phyloP scores from a whole-genome alignment of 2,888 invertebrate species.

The Conus canariensis region DNA sequence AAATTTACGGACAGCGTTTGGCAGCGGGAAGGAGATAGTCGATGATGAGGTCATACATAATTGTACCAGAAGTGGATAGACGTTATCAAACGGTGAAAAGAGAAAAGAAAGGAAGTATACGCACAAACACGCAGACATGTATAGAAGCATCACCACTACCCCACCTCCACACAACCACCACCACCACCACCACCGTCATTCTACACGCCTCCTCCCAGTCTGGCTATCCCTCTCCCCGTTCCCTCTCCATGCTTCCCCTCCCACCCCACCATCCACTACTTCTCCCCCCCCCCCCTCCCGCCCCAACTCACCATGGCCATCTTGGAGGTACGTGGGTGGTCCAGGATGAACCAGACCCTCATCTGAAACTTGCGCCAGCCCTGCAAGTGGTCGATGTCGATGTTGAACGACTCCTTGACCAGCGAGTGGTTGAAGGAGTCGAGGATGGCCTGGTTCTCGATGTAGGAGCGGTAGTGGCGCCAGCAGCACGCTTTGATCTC shows the following conservation, averaged over 20 bases:
- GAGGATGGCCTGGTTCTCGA: constrained; percentile 75
- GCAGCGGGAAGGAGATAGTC: too few relatives aligned
- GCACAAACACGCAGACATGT: neutral
- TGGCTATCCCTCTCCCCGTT: neutral
- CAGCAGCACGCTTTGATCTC: constrained; percentile 77
- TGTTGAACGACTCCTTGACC: constrained; percentile 66
- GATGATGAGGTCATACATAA: too few relatives aligned
- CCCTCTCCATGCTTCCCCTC: neutral
- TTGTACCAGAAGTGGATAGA: too few relatives aligned
- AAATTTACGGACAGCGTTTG: too few relatives aligned
- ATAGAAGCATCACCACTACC: neutral
- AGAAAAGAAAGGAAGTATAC: neutral
- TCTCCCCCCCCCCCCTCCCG: neutral
- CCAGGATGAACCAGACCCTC: constrained; percentile 75
- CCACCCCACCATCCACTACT: neutral
- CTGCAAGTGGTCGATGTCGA: constrained; percentile 62
- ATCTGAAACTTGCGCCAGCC: constrained; percentile 74
- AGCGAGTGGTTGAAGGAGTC: constrained; percentile 75
- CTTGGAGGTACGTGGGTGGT: constrained; percentile 75
- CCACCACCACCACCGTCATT: neutral
- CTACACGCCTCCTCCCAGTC: neutral
- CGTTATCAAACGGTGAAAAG: too few relatives aligned
- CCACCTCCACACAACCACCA: too few relatives aligned
- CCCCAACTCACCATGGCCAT: constrained; percentile 72
- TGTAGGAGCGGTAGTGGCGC: constrained; percentile 75